Conservation (phyloP, 2,888 invertebrate genomes). For the Tuberolachnus salignus region DNA sequence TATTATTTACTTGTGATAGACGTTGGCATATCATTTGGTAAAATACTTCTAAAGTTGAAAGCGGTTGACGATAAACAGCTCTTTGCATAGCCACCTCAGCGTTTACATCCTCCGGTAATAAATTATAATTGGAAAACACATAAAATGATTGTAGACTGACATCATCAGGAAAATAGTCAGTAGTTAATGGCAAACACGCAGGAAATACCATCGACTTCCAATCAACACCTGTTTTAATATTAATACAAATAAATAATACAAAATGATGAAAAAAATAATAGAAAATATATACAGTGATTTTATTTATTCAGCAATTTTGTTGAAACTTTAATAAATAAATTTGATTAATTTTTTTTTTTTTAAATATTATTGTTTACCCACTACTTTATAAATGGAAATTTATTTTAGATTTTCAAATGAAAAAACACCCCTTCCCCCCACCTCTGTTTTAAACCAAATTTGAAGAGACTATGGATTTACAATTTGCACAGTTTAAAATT, state of each 20-base stretch:
- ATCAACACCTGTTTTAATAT: conserved; percentile 80
- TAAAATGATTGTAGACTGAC: conserved; percentile 88
- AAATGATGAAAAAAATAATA: too few species aligned
- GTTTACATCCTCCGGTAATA: conserved; percentile 90
- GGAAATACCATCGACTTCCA: conserved; percentile 98
- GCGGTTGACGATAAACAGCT: conserved; percentile 80
- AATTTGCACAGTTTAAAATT: too few species aligned
- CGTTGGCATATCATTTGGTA: conserved; percentile 95
- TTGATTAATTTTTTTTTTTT: too few species aligned
- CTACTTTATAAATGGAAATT: too few species aligned
- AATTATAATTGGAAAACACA: conserved; percentile 86
- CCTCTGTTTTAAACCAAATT: too few species aligned
- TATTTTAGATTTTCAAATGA: too few species aligned
- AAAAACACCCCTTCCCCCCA: too few species aligned
- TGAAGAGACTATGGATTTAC: too few species aligned
- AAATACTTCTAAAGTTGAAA: conserved; percentile 87
- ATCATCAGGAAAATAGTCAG: conserved; percentile 97
- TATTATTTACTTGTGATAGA: conserved; percentile 79
- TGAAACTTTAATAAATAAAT: too few species aligned
- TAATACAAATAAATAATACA: neutral
- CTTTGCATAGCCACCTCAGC: conserved; percentile 87
- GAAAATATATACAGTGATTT: too few species aligned
- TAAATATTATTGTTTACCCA: too few species aligned
- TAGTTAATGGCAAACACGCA: conserved; percentile 96
- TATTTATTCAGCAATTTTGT: too few species aligned